Percentiles rank a stretch among this genome's conserved stretches.
Conservation (phyloP, 1,140 invertebrate genomes). For the Arion vulgaris region DNA sequence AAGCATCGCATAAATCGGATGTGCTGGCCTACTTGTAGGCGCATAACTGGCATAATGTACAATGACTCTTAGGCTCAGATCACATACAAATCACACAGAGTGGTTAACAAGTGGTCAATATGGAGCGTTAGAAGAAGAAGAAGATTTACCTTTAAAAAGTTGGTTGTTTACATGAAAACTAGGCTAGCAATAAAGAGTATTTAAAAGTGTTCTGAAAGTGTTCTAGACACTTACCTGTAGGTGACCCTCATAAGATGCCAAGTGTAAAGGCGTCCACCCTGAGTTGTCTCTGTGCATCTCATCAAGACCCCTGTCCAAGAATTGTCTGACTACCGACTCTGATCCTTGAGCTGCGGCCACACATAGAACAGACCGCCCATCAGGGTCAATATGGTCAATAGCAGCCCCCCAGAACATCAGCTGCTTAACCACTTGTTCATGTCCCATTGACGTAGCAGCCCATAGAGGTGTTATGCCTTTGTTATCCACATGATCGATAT, state of each 20-base stretch:
- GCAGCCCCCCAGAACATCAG: conserved; percentile 91
- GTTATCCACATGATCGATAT: conserved; percentile 87
- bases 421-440: conserved; percentile 84
- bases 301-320: conserved; percentile 89
- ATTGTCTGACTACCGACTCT: conserved; percentile 86
- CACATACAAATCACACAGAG: too few species aligned
- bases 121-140: too few species aligned
- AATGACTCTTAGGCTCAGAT: too few species aligned
- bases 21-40: too few species aligned
- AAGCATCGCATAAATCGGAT: too few species aligned
- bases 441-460: conserved; percentile 89
- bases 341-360: conserved; percentile 89
- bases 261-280: conserved; percentile 94
- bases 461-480: conserved; percentile 83
- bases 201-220: neutral
- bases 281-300: conserved; percentile 77
- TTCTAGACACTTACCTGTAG: conserved; percentile 86
- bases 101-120: too few species aligned
- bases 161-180: too few species aligned
- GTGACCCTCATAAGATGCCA: conserved; percentile 93
- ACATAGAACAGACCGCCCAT: conserved; percentile 86
- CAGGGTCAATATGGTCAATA: conserved; percentile 90
- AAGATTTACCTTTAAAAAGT: too few species aligned
- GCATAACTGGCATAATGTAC: too few species aligned
- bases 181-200: too few species aligned